Evolutionary conservation across 2,888 invertebrate genomes (phyloP), one percentile per base, ranked within the genome.

Genomic region (Argyresthia goedartella): DNA sequence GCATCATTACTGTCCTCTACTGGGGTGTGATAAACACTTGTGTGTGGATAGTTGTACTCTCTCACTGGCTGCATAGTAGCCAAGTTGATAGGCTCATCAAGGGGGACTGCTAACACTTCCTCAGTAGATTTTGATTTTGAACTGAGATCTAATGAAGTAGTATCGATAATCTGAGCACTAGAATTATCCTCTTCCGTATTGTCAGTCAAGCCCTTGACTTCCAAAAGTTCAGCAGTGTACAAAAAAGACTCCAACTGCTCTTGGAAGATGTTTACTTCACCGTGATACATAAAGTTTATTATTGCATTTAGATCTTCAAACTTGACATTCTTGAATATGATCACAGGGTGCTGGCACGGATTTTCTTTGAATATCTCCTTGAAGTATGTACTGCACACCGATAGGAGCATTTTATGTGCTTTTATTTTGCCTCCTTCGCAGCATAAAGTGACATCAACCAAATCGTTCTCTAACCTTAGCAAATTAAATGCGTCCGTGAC

Each of bases 361-460:
- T 93, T 93, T 72, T 93, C 93, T 82, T 92, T 88, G 57, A 91
- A 90, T 60, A 91, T 89, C 66, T 90, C 89, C 59, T 88, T 89
- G 69, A 95, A 95, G 71, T 95, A 95, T 60, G 89, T 90, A 65
- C 95, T 95, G 71, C 95, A 95, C 7, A 95, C 95, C 0, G 95
- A 94, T 16, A 95, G 84, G 51, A 95, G 88, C 88, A 95, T 92
- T 87, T 93, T 94, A 69, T 95, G 95, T 42, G 95, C 95, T 66
- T 91, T 91, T 59, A 95, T 92, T 79, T 92, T 91, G 55, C 92
- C 91, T 57, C 95, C 95, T 73, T 95, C 95, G 69, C 94, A 95
- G 73, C 93, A 93, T 57, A 95, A 81, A 55, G 95, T 95, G 52
- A 95, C 95, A 86, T 95, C 95, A 52, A 94, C 94, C 57, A 95